phyloP scores from a whole-genome alignment of 1,140 invertebrate genomes.

The Formica selysi region DNA sequence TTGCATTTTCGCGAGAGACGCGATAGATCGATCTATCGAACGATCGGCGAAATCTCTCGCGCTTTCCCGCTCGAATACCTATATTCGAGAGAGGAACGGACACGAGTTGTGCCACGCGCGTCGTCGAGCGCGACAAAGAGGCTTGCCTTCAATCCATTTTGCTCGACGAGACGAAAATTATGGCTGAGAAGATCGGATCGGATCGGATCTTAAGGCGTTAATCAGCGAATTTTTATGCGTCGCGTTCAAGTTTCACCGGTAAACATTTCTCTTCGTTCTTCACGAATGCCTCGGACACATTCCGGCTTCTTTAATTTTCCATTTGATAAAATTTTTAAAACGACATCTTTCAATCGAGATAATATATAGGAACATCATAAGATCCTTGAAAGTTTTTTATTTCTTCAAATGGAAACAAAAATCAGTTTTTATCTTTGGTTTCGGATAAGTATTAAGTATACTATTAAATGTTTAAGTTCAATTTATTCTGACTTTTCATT shows the following conservation, averaged over 20 bases:
- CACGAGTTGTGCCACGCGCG: slow-evolving; percentile 71
- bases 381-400: neutral
- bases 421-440: neutral
- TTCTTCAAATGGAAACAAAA: neutral
- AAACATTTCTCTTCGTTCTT: slow-evolving; percentile 1
- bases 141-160: slow-evolving; percentile 42
- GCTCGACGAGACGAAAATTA: slow-evolving; percentile 61
- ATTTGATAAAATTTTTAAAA: neutral
- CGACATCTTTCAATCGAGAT: neutral
- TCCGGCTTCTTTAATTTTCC: neutral
- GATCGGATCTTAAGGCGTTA: slow-evolving; percentile 45
- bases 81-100: slow-evolving; percentile 67
- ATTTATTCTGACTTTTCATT: neutral
- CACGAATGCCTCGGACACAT: neutral
- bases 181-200: slow-evolving; percentile 29
- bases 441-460: neutral
- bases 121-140: slow-evolving; percentile 71
- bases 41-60: slow-evolving; percentile 76
- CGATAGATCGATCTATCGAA: slow-evolving; percentile 71
- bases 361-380: neutral
- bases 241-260: slow-evolving; percentile 55
- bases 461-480: neutral
- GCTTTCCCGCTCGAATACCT: slow-evolving; percentile 76
- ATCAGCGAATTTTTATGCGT: slow-evolving; percentile 33
- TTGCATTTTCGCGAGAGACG: slow-evolving; percentile 79